A percentile compares a stretch with the other conserved stretches of the same genome.
Conservation (phyloP, 2,113 vertebrate species). For the Girardinichthys multiradiatus region DNA sequence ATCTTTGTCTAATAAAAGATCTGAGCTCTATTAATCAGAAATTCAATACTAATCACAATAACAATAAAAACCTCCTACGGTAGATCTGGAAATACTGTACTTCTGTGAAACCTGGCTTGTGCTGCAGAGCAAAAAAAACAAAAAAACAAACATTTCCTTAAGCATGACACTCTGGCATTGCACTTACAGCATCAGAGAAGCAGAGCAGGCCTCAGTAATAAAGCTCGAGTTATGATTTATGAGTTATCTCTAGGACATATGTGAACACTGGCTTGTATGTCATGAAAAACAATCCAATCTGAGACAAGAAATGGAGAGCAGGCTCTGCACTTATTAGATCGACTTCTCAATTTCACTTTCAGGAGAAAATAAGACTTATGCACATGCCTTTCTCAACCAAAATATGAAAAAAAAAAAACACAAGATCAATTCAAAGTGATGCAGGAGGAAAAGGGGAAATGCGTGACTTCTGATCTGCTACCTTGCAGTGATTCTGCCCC, state of each 20-base stretch:
- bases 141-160: constrained; percentile 15
- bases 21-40: constrained; percentile 66
- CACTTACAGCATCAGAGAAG: constrained; percentile 22
- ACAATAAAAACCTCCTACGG: constrained; percentile 43
- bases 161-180: constrained; percentile 24
- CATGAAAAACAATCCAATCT: constrained; percentile 31
- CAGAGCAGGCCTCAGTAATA: constrained; percentile 22
- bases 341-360: constrained; percentile 21
- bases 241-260: constrained; percentile 23
- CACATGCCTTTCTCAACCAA: constrained; percentile 19
- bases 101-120: constrained; percentile 39
- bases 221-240: constrained; percentile 35
- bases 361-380: constrained; percentile 21
- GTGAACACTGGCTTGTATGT: constrained; percentile 22
- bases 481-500: constrained; percentile 48
- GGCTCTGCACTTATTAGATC: constrained; percentile 12
- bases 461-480: constrained; percentile 51
- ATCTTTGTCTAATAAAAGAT: constrained; percentile 52
- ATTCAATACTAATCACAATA: constrained; percentile 62
- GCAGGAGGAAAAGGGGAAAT: constrained; percentile 23
- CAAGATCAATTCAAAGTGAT: constrained; percentile 31
- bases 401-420: constrained; percentile 43
- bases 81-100: constrained; percentile 21
- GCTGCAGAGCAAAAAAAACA: constrained; percentile 33
- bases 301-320: constrained; percentile 3